Conservation (phyloP, 2,113 vertebrate species). For the Gasterosteus nipponicus region DNA sequence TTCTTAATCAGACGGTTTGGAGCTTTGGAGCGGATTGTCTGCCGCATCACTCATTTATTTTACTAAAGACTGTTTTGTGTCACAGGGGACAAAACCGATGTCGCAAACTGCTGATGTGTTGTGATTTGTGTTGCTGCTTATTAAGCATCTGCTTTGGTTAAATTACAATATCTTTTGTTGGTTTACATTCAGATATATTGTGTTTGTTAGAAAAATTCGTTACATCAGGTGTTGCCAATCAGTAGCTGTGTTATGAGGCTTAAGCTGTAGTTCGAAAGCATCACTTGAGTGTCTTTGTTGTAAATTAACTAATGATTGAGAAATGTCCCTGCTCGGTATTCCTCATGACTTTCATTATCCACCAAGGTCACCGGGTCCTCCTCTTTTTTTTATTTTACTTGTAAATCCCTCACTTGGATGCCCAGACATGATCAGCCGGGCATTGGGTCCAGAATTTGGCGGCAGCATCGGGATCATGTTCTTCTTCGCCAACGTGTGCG, state of each 20-base stretch:
- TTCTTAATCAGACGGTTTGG: not conserved
- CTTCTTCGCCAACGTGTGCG: constrained; percentile 89
- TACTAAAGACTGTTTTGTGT: too few species aligned
- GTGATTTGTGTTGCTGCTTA: not conserved
- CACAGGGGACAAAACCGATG: not conserved
- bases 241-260: not conserved
- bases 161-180: not conserved
- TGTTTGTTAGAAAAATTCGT: too few species aligned
- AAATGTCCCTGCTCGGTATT: not conserved
- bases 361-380: not conserved
- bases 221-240: too few species aligned
- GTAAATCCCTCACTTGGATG: constrained; percentile 18
- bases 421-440: constrained; percentile 91
- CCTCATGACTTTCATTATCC: not conserved
- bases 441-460: constrained; percentile 89
- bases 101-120: not conserved
- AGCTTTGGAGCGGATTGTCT: not conserved
- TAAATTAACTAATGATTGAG: not conserved
- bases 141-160: not conserved
- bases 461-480: constrained; percentile 92
- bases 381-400: not conserved
- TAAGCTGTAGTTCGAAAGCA: not conserved
- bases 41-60: not conserved
- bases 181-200: not conserved
- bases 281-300: not conserved